Percentiles rank a stretch among this genome's conserved stretches.
Evolutionary conservation across 2,888 invertebrate species (phyloP).

Genomic region (Philhelius pedissequus): DNA sequence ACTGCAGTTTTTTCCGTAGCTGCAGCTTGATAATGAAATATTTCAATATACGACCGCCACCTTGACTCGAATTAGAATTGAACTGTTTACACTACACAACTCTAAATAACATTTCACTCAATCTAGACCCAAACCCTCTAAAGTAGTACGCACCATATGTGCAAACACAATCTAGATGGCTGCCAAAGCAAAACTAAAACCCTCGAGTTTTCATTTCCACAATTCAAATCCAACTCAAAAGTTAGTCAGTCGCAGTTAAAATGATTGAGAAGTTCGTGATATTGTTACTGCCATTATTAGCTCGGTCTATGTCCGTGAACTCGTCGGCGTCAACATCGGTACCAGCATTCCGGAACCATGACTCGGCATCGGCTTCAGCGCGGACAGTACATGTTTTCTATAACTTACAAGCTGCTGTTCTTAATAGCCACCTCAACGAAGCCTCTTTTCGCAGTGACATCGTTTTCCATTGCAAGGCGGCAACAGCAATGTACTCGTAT

Average conservation of each 20-base stretch:
- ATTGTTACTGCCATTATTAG: constrained; percentile 21
- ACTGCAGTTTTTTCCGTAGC: not conserved
- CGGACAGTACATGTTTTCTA: constrained; percentile 32
- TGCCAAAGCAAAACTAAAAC: not conserved
- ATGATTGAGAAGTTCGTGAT: constrained; percentile 54
- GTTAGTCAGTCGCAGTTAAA: constrained; percentile 45
- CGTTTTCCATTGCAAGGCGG: constrained; percentile 46
- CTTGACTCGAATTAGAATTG: constrained; percentile 42
- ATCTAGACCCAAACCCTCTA: not conserved
- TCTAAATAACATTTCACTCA: not conserved
- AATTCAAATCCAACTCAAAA: constrained; percentile 13
- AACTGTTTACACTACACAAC: constrained; percentile 32
- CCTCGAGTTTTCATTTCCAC: not conserved
- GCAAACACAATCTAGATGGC: constrained; percentile 34
- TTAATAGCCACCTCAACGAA: constrained; percentile 23
- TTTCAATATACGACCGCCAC: constrained; percentile 29
- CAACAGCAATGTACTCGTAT: not conserved
- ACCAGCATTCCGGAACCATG: constrained; percentile 20
- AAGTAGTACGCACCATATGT: constrained; percentile 37
- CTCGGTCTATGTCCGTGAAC: not conserved
- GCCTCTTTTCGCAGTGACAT: constrained; percentile 42
- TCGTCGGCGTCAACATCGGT: not conserved
- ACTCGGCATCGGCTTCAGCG: constrained; percentile 26
- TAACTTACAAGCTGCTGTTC: constrained; percentile 38
- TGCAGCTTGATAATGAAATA: constrained; percentile 30